Evolutionary conservation across 2,113 vertebrate genomes (phyloP).

Genomic region (Cercopithecus mona): DNA sequence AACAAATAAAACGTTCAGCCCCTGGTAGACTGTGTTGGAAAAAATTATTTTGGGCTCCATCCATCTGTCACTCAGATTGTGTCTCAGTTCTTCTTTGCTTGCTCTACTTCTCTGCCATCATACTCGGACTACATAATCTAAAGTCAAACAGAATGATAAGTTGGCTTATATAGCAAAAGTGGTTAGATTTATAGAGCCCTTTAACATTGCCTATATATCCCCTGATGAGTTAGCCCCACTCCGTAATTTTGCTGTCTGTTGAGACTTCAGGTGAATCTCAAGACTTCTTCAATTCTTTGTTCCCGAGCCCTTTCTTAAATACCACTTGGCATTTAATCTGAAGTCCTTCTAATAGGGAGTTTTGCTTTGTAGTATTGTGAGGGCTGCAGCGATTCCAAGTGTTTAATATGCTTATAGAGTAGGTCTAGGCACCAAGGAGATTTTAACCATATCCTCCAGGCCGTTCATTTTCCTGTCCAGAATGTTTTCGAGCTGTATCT

Average conservation of each 20-base stretch:
- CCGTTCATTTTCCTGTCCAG: background rate
- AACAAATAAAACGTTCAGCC: background rate
- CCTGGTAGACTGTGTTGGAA: background rate
- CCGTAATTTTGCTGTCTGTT: background rate
- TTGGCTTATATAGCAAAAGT: fast-evolving
- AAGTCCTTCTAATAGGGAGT: background rate
- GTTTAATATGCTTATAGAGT: background rate
- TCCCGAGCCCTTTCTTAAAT: background rate
- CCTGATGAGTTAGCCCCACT: background rate
- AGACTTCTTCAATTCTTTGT: background rate
- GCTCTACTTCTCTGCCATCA: background rate
- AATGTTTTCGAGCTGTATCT: background rate
- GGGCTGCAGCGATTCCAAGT: background rate
- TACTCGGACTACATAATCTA: background rate
- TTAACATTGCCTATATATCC: fast-evolving
- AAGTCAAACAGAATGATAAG: background rate
- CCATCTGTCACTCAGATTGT: fast-evolving
- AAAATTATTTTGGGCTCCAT: background rate
- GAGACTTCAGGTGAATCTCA: background rate
- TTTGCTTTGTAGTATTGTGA: background rate
- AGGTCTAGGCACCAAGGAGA: background rate
- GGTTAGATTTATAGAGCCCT: background rate
- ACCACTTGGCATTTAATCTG: background rate
- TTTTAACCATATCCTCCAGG: background rate
- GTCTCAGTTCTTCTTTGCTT: background rate